Conservation (phyloP, 1,140 invertebrate genomes). For the Phymastichus coffea region DNA sequence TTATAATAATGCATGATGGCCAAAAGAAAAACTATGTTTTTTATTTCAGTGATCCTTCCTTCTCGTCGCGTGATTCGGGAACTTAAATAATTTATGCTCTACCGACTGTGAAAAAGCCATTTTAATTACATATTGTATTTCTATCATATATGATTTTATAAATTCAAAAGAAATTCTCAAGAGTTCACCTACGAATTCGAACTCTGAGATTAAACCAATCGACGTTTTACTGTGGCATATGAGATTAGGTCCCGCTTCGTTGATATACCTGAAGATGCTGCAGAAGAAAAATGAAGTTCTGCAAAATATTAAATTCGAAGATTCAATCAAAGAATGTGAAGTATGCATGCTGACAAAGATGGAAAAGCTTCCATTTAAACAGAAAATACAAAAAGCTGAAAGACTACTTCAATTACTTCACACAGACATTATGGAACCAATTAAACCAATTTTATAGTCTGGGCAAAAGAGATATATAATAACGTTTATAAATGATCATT, state of each 20-base stretch:
- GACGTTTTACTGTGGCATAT: conserved; percentile 28
- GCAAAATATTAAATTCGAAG: conserved; percentile 13
- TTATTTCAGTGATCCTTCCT: too few relatives aligned
- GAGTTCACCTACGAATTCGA: conserved; percentile 4
- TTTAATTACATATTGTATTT: too few relatives aligned
- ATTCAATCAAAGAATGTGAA: conserved; percentile 23
- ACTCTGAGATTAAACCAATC: conserved; percentile 14
- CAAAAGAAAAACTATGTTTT: too few relatives aligned
- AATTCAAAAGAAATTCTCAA: conserved; percentile 22
- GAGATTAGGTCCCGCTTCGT: conserved; percentile 11
- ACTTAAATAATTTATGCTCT: too few relatives aligned
- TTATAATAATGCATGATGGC: too few relatives aligned
- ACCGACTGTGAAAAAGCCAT: too few relatives aligned
- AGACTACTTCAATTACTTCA: conserved; percentile 25
- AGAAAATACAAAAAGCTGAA: conserved; percentile 16
- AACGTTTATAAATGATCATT: conserved; percentile 22
- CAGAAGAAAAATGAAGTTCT: conserved; percentile 11
- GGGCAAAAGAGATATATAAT: conserved; percentile 24
- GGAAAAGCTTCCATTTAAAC: conserved; percentile 27
- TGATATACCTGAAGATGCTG: conserved; percentile 10
- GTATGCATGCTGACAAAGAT: conserved; percentile 29
- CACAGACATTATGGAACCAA: conserved; percentile 26
- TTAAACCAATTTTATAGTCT: conserved; percentile 20
- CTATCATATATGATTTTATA: too few relatives aligned
- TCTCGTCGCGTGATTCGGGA: too few relatives aligned